A percentile compares a stretch with the other conserved stretches of the same genome.
Evolutionary conservation across 2,113 vertebrate species (phyloP).

Genomic region (Melozone crissalis): DNA sequence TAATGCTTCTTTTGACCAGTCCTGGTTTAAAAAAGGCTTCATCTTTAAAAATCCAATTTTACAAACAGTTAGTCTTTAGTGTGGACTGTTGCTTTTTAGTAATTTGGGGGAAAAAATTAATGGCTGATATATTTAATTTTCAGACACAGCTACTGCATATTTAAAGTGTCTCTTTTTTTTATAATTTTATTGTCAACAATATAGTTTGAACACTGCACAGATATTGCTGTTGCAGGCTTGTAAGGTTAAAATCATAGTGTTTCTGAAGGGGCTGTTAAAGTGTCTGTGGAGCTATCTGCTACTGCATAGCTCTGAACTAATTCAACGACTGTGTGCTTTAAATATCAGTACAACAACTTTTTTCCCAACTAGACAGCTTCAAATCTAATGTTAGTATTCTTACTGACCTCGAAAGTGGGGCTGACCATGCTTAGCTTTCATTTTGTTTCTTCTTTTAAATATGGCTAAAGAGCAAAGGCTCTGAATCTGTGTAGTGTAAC

Average conservation of each 20-base stretch:
- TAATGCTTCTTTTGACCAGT: constrained; percentile 1
- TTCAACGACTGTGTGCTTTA: neutral
- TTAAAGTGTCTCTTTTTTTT: constrained; percentile 9
- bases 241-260: neutral
- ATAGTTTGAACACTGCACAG: neutral
- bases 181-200: constrained; percentile 31
- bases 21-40: constrained; percentile 37
- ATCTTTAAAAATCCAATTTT: constrained; percentile 76
- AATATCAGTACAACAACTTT: neutral
- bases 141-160: neutral
- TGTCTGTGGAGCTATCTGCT: neutral
- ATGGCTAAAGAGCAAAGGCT: constrained; percentile 16
- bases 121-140: constrained; percentile 59
- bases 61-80: constrained; percentile 75
- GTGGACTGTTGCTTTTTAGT: constrained; percentile 74
- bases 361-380: neutral
- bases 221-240: neutral
- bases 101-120: constrained; percentile 63
- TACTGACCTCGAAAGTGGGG: neutral
- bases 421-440: neutral
- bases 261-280: constrained; percentile 32
- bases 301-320: neutral
- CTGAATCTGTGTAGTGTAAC: neutral
- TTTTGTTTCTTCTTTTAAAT: neutral
- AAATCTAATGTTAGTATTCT: neutral